Percentiles rank a stretch among this genome's conserved stretches.
phyloP scores from a whole-genome alignment of 2,888 invertebrate genomes.

The Antheraea assamensis region DNA sequence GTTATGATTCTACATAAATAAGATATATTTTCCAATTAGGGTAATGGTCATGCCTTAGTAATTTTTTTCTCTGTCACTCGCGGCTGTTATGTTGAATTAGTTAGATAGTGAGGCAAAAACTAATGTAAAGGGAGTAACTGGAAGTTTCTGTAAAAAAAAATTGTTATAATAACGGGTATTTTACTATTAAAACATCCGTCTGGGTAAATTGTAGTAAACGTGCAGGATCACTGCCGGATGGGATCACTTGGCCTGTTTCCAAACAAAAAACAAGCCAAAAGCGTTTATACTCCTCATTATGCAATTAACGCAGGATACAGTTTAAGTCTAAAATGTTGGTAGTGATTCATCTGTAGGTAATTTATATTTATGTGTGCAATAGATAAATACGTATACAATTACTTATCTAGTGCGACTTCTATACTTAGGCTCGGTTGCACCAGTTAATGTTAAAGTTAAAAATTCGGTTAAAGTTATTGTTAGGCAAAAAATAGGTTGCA shows the following conservation, averaged over 20 bases:
- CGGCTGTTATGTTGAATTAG: constrained; percentile 53
- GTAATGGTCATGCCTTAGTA: constrained; percentile 52
- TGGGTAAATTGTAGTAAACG: constrained; percentile 40
- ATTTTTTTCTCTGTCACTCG: constrained; percentile 44
- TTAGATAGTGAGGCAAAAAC: constrained; percentile 49
- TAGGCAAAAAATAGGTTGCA: too few species aligned
- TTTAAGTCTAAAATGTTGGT: not conserved
- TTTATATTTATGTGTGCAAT: not conserved
- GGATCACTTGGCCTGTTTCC: constrained; percentile 56
- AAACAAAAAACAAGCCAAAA: constrained; percentile 49
- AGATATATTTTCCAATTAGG: constrained; percentile 53
- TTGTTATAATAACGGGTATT: constrained; percentile 46
- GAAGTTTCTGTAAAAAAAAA: constrained; percentile 51
- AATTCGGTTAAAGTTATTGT: too few species aligned
- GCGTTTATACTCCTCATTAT: constrained; percentile 38
- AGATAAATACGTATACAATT: too few species aligned
- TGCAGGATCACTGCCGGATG: constrained; percentile 43
- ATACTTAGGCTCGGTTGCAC: too few species aligned
- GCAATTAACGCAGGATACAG: constrained; percentile 23
- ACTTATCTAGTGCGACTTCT: not conserved
- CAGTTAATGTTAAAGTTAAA: too few species aligned
- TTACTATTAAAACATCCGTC: constrained; percentile 50
- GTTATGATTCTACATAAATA: not conserved
- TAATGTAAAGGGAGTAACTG: constrained; percentile 58
- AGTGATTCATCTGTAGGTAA: not conserved